phyloP scores from a whole-genome alignment of 2,888 invertebrate species.

The Atrina japonica region DNA sequence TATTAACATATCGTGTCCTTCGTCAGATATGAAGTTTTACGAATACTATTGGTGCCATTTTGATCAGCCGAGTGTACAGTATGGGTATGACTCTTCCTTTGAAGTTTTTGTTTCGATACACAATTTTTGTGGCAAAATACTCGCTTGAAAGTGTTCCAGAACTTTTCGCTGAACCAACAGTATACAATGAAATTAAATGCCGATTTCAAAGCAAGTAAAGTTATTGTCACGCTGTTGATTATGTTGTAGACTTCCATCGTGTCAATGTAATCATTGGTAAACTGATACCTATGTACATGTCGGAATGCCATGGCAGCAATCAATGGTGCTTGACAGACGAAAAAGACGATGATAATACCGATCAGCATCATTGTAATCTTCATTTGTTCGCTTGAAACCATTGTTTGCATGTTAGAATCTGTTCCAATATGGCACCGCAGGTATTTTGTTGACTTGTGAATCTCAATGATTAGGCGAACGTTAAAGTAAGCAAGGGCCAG shows the following conservation, averaged over 20 bases:
- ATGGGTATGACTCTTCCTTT: constrained; percentile 32
- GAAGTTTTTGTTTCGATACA: constrained; percentile 16
- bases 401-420: constrained; percentile 62
- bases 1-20: constrained; percentile 39
- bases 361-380: constrained; percentile 79
- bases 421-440: constrained; percentile 68
- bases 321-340: constrained; percentile 76
- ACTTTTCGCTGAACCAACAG: constrained; percentile 80
- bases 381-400: constrained; percentile 73
- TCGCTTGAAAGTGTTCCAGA: constrained; percentile 77
- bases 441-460: constrained; percentile 75
- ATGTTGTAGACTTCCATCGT: constrained; percentile 40
- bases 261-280: neutral
- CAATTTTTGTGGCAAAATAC: constrained; percentile 71
- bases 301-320: constrained; percentile 53
- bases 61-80: constrained; percentile 42
- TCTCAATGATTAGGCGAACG: constrained; percentile 74
- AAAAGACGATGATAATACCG: constrained; percentile 76
- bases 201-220: constrained; percentile 74
- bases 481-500: constrained; percentile 72
- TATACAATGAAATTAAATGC: constrained; percentile 78
- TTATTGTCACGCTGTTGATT: constrained; percentile 45
- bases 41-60: constrained; percentile 29
- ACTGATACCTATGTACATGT: constrained; percentile 19
- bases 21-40: constrained; percentile 39